Evolutionary conservation across 2,113 vertebrate species (phyloP), one percentile per base, ranked within the genome.

Genomic region (Xyliphius kryptos): DNA sequence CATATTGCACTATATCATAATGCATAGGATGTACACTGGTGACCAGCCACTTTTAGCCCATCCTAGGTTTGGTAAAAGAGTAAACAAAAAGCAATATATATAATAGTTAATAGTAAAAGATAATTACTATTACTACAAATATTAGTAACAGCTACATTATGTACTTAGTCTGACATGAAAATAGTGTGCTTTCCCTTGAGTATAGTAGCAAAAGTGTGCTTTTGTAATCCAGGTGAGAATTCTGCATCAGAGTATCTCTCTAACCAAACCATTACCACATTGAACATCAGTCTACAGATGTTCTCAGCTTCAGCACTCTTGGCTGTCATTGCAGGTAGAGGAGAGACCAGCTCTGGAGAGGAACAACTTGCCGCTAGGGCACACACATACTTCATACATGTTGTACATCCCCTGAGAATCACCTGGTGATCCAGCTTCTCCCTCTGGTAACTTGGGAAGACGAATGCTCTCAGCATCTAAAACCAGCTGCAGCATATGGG

Each of bases 291-390:
- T 55, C 36, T 1, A 19, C 17, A 59, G 10, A 13, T 13, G 63
- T 32, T 21, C 21, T 14, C 55, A 26, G 15, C 75, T 88, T 75
- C 91, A 92, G 78, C 96, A 98, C 49, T 91, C 74, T 8, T 89
- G 89, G 67, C 89, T 91, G 67, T 91, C 89, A 0, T 87, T 89
- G 78, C 96, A 98, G 0, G 92, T 97, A 73, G 93, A 92, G 61
- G 76, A 85, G 62, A 81, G 50, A 0, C 76, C 87, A 0, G 96
- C 95, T 68, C 81, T 86, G 6, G 93, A 91, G 69, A 95, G 75
- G 76, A 95, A 97, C 13, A 98, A 89, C 69, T 92, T 97, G 21
- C 95, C 96, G 0, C 95, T 93, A 11, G 91, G 90, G 73, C 96
- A 98, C 6, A 87, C 94, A 1, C 96, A 98, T 54, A 98, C 85